Percentiles rank a stretch among this genome's conserved stretches.
These are phyloP conservation scores for Garra rufa DNA, from an alignment of 2,113 vertebrate species.

Conservation along the genomic window DNA sequence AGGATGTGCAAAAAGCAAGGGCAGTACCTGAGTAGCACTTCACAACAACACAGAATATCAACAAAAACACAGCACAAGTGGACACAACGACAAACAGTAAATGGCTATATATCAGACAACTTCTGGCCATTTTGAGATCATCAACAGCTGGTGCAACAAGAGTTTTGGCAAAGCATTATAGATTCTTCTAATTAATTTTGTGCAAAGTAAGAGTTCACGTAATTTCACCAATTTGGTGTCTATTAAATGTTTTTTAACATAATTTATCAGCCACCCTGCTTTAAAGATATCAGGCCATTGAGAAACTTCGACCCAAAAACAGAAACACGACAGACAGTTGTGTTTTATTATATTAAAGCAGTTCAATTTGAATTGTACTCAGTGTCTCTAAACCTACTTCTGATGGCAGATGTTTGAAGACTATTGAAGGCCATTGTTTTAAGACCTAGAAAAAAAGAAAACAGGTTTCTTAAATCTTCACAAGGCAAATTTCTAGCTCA, in stretches of 20 bases:
- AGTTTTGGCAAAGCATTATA: not conserved
- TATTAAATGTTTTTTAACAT: not conserved
- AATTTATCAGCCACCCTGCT: not conserved
- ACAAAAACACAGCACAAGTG: not conserved
- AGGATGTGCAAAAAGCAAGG: constrained; percentile 5
- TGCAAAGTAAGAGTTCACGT: not conserved
- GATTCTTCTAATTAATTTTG: not conserved
- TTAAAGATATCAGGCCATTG: not conserved
- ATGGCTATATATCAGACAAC: not conserved
- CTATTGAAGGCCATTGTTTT: not conserved
- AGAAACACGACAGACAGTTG: not conserved
- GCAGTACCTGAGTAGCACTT: constrained; percentile 1
- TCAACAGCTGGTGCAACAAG: not conserved
- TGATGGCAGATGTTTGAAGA: not conserved
- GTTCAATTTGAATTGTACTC: not conserved
- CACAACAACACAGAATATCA: not conserved
- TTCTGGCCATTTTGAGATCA: not conserved
- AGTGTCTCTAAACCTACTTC: not conserved
- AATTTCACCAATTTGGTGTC: not conserved
- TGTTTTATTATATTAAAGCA: not conserved
- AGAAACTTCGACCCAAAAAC: not conserved
- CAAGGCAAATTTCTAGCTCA: not conserved
- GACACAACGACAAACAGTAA: not conserved
- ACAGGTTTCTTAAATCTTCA: not conserved
- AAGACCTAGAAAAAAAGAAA: not conserved